Percentiles rank a stretch among this genome's conserved stretches.
phyloP scores from a whole-genome alignment of 1,140 invertebrate species.

The Drosophila lini region DNA sequence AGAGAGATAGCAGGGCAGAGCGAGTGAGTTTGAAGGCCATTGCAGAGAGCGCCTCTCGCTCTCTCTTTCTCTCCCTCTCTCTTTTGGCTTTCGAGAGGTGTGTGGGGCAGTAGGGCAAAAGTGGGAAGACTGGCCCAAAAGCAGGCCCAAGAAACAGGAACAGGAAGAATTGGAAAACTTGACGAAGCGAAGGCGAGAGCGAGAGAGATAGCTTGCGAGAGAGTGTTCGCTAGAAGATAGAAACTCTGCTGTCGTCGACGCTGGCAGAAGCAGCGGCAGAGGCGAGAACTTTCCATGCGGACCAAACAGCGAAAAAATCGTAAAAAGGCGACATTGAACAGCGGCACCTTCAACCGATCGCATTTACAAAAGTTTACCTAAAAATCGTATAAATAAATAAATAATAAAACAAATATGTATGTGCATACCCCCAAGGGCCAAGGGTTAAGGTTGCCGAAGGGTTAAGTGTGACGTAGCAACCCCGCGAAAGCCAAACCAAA shows the following conservation, averaged over 20 bases:
- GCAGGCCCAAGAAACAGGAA: conserved; percentile 65
- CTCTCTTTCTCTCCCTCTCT: not conserved
- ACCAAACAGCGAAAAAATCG: conserved; percentile 45
- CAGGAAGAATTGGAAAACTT: conserved; percentile 78
- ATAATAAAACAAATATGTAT: not conserved
- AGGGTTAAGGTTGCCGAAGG: not conserved
- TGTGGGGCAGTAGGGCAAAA: conserved; percentile 78
- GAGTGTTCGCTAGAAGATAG: conserved; percentile 52
- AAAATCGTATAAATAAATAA: conserved; percentile 13
- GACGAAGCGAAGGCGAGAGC: conserved; percentile 53
- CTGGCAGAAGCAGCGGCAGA: conserved; percentile 29
- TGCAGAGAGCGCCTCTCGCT: conserved; percentile 22
- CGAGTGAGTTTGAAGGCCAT: conserved; percentile 58
- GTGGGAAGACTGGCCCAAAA: conserved; percentile 36
- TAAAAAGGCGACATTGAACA: conserved; percentile 69
- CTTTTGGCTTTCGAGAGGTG: conserved; percentile 42
- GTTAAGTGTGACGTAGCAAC: not conserved
- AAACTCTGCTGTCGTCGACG: conserved; percentile 36
- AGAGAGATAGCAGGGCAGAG: conserved; percentile 15
- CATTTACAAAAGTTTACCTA: conserved; percentile 29
- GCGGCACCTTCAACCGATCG: conserved; percentile 80
- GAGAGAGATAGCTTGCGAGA: conserved; percentile 14
- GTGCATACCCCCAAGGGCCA: not conserved
- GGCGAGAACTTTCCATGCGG: conserved; percentile 76
- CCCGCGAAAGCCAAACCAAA: conserved; percentile 13